phyloP scores from a whole-genome alignment of 2,888 invertebrate genomes.

The Griposia aprilina region DNA sequence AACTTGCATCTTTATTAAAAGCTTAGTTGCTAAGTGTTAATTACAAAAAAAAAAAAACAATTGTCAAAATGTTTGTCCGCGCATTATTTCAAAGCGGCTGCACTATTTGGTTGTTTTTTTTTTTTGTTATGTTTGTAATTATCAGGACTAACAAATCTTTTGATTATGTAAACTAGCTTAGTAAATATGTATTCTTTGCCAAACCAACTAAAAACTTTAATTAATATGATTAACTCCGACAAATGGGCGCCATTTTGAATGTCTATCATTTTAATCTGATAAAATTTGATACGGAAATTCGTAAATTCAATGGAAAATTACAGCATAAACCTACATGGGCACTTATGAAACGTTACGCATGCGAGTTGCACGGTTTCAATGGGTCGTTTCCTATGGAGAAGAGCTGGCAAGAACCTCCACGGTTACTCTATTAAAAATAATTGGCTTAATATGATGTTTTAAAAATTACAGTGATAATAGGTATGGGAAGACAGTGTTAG shows the following conservation, averaged over 20 bases:
- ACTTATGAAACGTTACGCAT: neutral
- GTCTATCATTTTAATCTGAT: slow-evolving; percentile 7
- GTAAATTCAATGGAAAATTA: neutral
- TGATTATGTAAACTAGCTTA: neutral
- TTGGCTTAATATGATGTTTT: neutral
- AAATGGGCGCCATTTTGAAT: neutral
- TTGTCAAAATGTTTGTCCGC: too few species aligned
- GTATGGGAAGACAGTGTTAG: neutral
- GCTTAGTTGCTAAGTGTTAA: neutral
- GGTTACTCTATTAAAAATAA: neutral
- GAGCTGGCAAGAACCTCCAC: neutral
- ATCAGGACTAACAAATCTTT: neutral
- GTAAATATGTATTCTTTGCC: neutral
- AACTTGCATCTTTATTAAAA: slow-evolving; percentile 14
- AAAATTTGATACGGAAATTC: too few species aligned
- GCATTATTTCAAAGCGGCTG: too few species aligned
- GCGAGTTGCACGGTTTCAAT: neutral
- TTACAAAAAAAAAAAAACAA: too few species aligned
- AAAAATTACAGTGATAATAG: neutral
- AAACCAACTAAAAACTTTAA: neutral
- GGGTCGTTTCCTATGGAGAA: neutral
- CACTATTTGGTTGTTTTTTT: too few species aligned
- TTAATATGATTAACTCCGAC: neutral
- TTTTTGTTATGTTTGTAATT: too few species aligned
- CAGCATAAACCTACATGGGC: neutral